Base-by-base conservation (phyloP, 2,797 vertebrate species). In the Acrossocheilus fasciatus region DNA sequence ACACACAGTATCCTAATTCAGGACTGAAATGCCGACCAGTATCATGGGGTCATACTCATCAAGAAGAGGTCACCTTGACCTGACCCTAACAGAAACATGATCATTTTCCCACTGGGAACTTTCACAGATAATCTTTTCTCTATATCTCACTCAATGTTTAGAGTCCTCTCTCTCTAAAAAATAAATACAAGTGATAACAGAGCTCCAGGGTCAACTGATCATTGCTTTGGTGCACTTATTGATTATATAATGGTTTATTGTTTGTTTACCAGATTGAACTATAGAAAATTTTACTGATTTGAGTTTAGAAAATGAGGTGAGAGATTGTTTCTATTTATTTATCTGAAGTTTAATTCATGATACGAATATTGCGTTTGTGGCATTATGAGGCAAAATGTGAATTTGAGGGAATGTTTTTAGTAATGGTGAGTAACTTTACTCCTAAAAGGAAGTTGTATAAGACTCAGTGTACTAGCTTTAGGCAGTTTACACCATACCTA, bases 21-120 rank as follows among this genome's bases (percentile, higher is more conserved):
- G 41, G 20, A 76, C 20, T 8, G 45, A 68, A 23, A 68, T 36
- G 30, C 3, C 8, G n/a, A 66, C 78, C 39, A 50, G 39, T 50
- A 6, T 80, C 20, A 47, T 26, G 20, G 36, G 39, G 26, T 72
- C 52, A 62, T 10, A 15, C 26, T 47, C 17, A 43, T 30, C 47
- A 79, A 36, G 26, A 8, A 73, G 84, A 79, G 76, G 66, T 85
- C 76, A 80, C 26, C 47, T 18, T 62, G 17, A 59, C 15, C 73
- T 68, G 83, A 77, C 50, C 66, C 41, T 47, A 18, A 78, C 5
- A 62, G 36, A 85, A 80, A 80, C 41, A 72, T 0, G 26, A 80
- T 15, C 54, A 50, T 26, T n/a, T 47, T 80, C 41, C 39, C 18
- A 47, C 26, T 8, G 14, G 17, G 12, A 20, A n/a, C 52, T 26